Evolutionary conservation across 2,888 invertebrate species (phyloP).

Genomic region (Melinopterus prodromus): DNA sequence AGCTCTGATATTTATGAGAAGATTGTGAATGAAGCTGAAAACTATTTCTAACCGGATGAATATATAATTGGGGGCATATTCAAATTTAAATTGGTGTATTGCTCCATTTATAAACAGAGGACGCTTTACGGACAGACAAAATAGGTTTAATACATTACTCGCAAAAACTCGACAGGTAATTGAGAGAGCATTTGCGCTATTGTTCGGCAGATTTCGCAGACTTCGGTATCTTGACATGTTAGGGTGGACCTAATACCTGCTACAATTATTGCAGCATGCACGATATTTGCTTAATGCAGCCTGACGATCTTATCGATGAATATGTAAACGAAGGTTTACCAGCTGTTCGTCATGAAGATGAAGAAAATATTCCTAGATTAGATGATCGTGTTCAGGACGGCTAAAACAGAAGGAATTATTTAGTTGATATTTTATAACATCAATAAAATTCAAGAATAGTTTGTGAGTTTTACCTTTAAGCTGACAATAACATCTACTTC

Average conservation of each 20-base stretch:
- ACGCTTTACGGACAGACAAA: background rate
- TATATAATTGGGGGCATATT: background rate
- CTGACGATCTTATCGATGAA: background rate
- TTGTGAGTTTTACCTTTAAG: too few species aligned
- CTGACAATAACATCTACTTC: too few species aligned
- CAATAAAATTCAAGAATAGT: background rate
- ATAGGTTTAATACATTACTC: background rate
- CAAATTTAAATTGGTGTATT: conserved; percentile 4
- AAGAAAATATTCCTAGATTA: background rate
- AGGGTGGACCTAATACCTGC: conserved; percentile 4
- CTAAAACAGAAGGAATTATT: background rate
- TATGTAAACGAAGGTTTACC: background rate
- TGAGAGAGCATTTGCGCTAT: conserved; percentile 4
- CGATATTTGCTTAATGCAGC: background rate
- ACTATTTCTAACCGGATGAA: background rate
- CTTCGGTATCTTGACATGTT: background rate
- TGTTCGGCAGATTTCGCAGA: background rate
- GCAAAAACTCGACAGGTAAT: background rate
- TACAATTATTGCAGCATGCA: conserved; percentile 4
- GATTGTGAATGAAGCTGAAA: background rate
- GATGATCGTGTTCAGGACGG: background rate
- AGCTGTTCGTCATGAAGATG: background rate
- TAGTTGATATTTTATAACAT: background rate
- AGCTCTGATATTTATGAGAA: background rate
- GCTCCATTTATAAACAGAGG: background rate